A percentile compares a stretch with the other conserved stretches of the same genome.
Conservation (phyloP, 2,113 vertebrate species). For the Nycticorax nycticorax region DNA sequence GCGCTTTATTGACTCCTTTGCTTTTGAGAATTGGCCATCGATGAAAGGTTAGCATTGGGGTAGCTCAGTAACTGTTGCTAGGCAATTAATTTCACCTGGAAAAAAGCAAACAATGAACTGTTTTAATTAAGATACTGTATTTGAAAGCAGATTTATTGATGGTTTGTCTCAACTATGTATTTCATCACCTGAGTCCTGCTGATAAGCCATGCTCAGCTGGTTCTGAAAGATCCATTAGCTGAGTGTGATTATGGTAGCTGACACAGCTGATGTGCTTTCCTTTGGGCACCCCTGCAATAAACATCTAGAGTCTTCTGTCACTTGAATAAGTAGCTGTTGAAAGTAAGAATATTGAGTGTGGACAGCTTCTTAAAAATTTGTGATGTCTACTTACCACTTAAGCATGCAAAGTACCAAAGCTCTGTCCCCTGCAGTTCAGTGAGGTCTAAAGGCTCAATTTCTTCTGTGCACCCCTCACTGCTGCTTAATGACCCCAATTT, state of each 20-base stretch:
- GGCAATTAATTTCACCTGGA: neutral
- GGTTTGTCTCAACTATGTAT: neutral
- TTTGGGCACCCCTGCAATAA: neutral
- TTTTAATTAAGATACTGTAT: neutral
- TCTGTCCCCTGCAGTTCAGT: fast-evolving
- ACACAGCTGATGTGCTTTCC: neutral
- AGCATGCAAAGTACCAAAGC: fast-evolving
- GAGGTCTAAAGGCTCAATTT: neutral
- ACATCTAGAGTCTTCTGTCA: neutral
- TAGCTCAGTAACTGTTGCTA: neutral
- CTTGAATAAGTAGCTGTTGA: neutral
- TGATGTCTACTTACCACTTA: fast-evolving
- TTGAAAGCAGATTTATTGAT: neutral
- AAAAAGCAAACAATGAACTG: neutral
- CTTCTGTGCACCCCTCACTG: neutral
- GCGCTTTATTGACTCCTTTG: neutral
- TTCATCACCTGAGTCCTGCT: neutral
- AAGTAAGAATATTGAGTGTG: neutral
- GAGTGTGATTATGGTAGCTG: neutral
- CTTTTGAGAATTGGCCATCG: neutral
- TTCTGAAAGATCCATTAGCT: neutral
- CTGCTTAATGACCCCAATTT: neutral
- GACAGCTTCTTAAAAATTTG: neutral
- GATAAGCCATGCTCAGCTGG: neutral
- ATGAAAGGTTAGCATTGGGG: neutral